These are phyloP conservation scores for Metopolophium dirhodum DNA, from an alignment of 1,140 invertebrate species.

Conservation along the genomic window DNA sequence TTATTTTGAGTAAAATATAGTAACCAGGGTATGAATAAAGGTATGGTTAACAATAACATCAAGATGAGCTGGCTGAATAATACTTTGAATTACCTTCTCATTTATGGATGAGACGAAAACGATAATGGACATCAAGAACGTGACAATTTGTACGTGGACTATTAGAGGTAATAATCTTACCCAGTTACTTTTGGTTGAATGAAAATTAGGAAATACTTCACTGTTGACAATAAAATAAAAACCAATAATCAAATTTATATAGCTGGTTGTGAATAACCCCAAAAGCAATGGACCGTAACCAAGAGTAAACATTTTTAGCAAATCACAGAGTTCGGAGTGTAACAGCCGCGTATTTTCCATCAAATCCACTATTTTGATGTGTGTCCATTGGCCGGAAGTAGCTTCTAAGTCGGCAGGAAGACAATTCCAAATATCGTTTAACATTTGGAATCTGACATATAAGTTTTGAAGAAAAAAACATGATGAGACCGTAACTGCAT, in stretches of 20 bases:
- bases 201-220: rapidly evolving
- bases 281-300: background rate
- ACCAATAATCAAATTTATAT: background rate
- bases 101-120: no score
- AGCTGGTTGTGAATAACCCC: background rate
- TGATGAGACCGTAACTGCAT: background rate
- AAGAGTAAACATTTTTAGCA: background rate
- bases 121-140: no score
- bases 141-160: no score
- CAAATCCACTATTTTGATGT: background rate
- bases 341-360: background rate
- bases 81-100: no score
- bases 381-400: background rate
- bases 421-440: background rate
- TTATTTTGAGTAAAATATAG: no score
- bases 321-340: background rate
- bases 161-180: no score
- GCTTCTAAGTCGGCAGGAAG: background rate
- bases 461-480: background rate
- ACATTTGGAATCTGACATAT: background rate
- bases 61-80: no score
- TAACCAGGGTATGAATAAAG: no score
- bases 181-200: no score
- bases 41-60: no score
- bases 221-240: no score